Conservation (phyloP, 92 coral and sea anemone species). For the Epizoanthus illoricatus region DNA sequence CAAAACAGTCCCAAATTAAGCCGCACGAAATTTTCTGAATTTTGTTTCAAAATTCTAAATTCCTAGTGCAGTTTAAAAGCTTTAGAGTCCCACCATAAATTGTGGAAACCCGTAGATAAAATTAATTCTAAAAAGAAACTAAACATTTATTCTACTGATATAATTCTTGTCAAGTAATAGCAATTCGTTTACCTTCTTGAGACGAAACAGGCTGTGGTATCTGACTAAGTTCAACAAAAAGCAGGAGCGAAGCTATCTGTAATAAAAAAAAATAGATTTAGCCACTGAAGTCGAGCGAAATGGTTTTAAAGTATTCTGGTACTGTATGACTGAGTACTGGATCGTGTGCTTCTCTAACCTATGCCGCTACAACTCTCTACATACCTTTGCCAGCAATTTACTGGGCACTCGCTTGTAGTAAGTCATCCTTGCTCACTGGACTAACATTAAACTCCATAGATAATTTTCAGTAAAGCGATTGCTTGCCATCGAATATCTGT, state of each 20-base stretch:
- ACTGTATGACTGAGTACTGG: background rate
- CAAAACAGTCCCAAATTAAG: background rate
- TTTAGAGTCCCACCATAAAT: background rate
- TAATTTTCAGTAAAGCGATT: slow-evolving; percentile 10
- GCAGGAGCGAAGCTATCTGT: slow-evolving; percentile 40
- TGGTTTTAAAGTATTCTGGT: background rate
- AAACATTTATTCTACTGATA: background rate
- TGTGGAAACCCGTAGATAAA: background rate
- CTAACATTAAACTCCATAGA: slow-evolving; percentile 1
- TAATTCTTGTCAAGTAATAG: background rate
- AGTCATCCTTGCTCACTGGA: slow-evolving; percentile 1
- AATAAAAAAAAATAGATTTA: background rate
- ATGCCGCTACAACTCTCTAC: background rate
- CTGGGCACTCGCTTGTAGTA: background rate
- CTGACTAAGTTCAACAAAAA: slow-evolving; percentile 22
- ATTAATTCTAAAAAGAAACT: background rate
- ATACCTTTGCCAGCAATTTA: slow-evolving; percentile 19
- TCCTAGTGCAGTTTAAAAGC: background rate
- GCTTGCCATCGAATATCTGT: background rate
- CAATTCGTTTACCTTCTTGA: slow-evolving; percentile 18
- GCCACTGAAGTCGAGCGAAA: background rate
- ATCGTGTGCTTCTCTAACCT: background rate
- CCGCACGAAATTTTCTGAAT: background rate
- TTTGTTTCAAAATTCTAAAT: slow-evolving; percentile 13
- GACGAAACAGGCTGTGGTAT: slow-evolving; percentile 34